These are phyloP conservation scores for Benitochromis conjunctus DNA, from an alignment of 2,113 vertebrate species.

Conservation along the genomic window DNA sequence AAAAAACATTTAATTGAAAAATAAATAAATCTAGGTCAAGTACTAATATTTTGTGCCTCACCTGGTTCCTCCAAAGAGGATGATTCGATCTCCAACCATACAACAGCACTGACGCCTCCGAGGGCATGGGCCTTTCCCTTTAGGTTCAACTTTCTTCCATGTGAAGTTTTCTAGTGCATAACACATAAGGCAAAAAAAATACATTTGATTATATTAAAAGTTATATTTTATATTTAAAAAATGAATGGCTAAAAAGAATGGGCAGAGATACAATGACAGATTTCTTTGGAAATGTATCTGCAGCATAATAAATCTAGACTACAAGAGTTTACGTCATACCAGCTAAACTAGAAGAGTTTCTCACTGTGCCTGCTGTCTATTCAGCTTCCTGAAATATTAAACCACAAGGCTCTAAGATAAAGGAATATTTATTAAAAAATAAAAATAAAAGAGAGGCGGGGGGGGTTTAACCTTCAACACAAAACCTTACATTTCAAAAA, in stretches of 20 bases:
- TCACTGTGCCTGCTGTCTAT: neutral
- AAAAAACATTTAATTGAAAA: neutral
- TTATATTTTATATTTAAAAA: neutral
- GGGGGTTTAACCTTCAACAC: neutral
- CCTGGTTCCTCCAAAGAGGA: conserved; percentile 98
- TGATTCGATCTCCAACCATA: conserved; percentile 94
- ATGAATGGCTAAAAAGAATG: neutral
- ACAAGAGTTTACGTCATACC: neutral
- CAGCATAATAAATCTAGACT: neutral
- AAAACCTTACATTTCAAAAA: conserved; percentile 14
- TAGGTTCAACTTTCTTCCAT: conserved; percentile 93
- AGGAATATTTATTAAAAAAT: neutral
- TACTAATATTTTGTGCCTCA: conserved; percentile 50
- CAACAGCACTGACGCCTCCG: conserved; percentile 96
- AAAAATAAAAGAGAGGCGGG: neutral
- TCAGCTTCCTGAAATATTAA: neutral
- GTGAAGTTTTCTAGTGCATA: conserved; percentile 71
- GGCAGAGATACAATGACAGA: neutral
- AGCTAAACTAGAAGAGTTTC: neutral
- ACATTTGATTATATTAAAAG: neutral
- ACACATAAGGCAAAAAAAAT: neutral
- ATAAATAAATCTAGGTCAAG: neutral
- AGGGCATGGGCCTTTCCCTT: conserved; percentile 92
- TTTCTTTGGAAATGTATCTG: neutral
- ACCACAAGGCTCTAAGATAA: neutral